These are phyloP conservation scores for Nesidiocoris tenuis DNA, from an alignment of 2,888 invertebrate species.

Conservation along the genomic window DNA sequence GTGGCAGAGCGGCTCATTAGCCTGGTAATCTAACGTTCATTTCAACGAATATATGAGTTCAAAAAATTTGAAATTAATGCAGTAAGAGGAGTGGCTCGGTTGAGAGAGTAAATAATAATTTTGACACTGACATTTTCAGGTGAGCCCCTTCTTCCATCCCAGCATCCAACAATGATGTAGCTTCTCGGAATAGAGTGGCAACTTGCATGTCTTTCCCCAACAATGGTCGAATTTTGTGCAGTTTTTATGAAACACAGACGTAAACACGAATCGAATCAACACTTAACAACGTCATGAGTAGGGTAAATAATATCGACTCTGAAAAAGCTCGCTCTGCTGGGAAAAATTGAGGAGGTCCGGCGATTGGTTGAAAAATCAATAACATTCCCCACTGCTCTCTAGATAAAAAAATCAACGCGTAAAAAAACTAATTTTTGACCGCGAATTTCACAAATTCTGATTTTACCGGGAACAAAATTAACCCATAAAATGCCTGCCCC, in stretches of 20 bases:
- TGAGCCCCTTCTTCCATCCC: conserved; percentile 57
- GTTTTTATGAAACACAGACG: too few relatives aligned
- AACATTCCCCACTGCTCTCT: conserved; percentile 52
- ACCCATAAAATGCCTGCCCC: too few relatives aligned
- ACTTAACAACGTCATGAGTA: neutral
- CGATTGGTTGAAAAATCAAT: conserved; percentile 62
- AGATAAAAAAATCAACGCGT: conserved; percentile 43
- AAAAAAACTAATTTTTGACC: too few relatives aligned
- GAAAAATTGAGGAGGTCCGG: conserved; percentile 29
- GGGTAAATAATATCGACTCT: conserved; percentile 25
- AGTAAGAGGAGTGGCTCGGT: neutral
- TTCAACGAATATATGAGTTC: neutral
- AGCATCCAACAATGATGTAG: conserved; percentile 63
- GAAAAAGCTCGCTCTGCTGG: conserved; percentile 32
- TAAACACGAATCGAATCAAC: conserved; percentile 9
- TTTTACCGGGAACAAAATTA: too few relatives aligned
- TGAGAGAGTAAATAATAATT: neutral
- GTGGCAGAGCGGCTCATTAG: neutral
- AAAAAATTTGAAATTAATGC: neutral
- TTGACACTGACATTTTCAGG: conserved; percentile 52
- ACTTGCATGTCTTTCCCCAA: conserved; percentile 61
- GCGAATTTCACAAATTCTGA: too few relatives aligned
- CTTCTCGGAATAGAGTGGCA: conserved; percentile 67
- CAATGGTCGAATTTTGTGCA: too few relatives aligned
- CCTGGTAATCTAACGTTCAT: too few relatives aligned